Evolutionary conservation across 2,113 vertebrate species (phyloP), one percentile per base, ranked within the genome.

Genomic region (Petrocephalus microphthalmus): DNA sequence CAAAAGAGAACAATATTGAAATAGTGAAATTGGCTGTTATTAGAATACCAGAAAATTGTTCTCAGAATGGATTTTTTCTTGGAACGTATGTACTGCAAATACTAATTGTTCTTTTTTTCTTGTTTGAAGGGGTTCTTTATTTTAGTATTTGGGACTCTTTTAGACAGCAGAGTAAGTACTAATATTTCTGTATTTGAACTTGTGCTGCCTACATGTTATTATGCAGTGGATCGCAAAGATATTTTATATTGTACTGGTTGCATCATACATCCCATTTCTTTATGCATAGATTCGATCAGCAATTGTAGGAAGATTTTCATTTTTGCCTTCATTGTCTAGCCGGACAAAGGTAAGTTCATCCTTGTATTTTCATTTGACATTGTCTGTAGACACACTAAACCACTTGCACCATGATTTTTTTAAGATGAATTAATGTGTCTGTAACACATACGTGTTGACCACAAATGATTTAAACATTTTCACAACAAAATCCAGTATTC

Each of bases 111-210:
- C 13, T 22, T 33, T 33, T 57, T 87, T 15, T 3, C 52, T 56
- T 90, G n/a, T 88, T 67, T 91, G 78, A 88, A 96, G 96, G 96
- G 96, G 0, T 94, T 91, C 42, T 42, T 42, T 42, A 42, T 42
- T 42, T 42, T 42, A 42, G 42, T 42, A 42, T 42, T 42, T 42
- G 96, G 95, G 92, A 94, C 92, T 0, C 92, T 96, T n/a, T 85
- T 95, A 89, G 96, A 97, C 90, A 93, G 33, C 88, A 96, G 94
- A 94, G 96, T 96, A 91, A 89, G 87, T 89, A 19, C 42, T 0
- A 51, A 90, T 89, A 37, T 81, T 78, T 29, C n/a, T 17, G 1
- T 29, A 33, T 87, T 71, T 8, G 17, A 5, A 84, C 82, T 90
- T 89, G 89, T 89, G 84, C 53, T 92, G 81, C 25, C 54, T 81